Conservation (phyloP, 2,888 invertebrate genomes). For the Machimus atricapillus region DNA sequence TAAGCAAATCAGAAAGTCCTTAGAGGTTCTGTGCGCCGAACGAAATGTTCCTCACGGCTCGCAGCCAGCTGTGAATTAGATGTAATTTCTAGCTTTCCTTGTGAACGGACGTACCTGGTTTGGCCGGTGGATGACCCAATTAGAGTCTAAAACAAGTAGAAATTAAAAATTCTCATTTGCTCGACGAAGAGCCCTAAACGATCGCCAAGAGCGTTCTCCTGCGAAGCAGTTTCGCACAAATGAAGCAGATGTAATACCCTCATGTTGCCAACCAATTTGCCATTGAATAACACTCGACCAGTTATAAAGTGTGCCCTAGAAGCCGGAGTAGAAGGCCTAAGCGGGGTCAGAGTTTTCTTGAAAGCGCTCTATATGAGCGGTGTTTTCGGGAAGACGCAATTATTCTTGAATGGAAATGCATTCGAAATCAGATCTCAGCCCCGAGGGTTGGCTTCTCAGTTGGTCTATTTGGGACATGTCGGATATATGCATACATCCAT, state of each 20-base stretch:
- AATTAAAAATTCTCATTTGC: neutral
- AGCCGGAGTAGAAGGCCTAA: neutral
- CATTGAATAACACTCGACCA: neutral
- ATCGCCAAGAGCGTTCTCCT: neutral
- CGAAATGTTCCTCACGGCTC: neutral
- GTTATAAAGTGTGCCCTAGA: neutral
- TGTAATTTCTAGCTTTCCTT: neutral
- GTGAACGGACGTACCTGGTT: neutral
- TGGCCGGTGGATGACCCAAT: neutral
- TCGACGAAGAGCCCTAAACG: neutral
- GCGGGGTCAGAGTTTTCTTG: neutral
- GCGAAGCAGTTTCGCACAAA: neutral
- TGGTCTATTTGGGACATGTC: neutral
- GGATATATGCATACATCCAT: neutral
- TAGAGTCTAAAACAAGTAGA: neutral
- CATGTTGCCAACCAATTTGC: neutral
- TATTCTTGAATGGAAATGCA: neutral
- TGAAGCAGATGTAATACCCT: neutral
- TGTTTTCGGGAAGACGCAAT: neutral
- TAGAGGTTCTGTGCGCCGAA: neutral
- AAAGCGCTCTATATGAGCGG: neutral
- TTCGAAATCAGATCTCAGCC: neutral
- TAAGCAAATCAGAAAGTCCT: neutral
- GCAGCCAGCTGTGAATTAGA: neutral
- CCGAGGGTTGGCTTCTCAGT: neutral